phyloP scores from a whole-genome alignment of 2,888 invertebrate genomes.

The Syrphus vitripennis region DNA sequence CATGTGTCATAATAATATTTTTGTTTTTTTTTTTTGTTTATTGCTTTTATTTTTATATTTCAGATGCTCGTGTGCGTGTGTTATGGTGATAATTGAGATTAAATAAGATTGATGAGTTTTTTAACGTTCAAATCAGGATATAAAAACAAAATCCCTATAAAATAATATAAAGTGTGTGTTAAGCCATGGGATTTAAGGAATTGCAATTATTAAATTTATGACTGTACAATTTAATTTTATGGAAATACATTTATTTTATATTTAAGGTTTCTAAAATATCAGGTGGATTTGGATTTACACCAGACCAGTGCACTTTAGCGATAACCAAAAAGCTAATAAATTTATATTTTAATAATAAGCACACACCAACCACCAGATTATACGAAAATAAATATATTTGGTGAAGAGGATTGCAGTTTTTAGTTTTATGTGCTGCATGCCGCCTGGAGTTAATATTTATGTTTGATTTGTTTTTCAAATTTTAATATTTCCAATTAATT shows the following conservation, averaged over 20 bases:
- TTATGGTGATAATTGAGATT: neutral
- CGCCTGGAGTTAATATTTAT: neutral
- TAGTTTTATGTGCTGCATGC: neutral
- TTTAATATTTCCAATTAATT: neutral
- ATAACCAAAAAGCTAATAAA: neutral
- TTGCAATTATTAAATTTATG: neutral
- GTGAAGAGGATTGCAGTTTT: neutral
- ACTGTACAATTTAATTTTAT: neutral
- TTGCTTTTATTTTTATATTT: neutral
- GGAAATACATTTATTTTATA: neutral
- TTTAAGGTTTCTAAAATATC: neutral
- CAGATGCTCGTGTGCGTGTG: neutral
- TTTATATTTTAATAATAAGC: neutral
- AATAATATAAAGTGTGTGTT: neutral
- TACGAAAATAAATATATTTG: neutral
- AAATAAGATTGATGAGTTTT: neutral
- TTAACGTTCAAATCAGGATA: neutral
- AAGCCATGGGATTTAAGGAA: neutral
- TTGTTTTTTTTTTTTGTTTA: neutral
- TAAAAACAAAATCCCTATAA: neutral
- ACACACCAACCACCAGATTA: neutral
- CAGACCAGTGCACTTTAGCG: neutral
- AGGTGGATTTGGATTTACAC: neutral
- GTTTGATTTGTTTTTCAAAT: neutral
- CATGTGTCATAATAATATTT: neutral